Evolutionary conservation across 2,888 invertebrate species (phyloP), one percentile per base, ranked within the genome.

Genomic region (Charanyca ferruginea): DNA sequence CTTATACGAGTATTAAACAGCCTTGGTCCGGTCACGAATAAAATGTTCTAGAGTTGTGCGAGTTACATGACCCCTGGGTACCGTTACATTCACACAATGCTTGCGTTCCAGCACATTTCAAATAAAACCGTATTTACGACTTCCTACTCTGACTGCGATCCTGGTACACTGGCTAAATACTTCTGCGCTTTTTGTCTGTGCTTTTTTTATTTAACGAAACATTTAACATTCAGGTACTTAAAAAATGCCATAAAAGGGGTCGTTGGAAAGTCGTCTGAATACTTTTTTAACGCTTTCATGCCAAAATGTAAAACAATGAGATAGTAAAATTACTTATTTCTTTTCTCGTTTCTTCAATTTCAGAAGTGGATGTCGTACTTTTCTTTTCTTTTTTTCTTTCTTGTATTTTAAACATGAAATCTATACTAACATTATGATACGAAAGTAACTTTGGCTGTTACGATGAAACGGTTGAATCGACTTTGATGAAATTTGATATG

Each of bases 71-170:
- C 92, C 91, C 92, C 69, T 68, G 92, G 89, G 93, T 78, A 81
- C 83, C 87, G 86, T 93, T 88, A 90, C 86, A 86, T 87, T 82
- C 84, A 85, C 87, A 86, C 87, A 85, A 86, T 86, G 88, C 87
- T 85, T 84, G 86, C 85, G 84, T 87, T 85, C 87, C 83, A 88
- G 84, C 85, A 85, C 89, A 88, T 89, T 90, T 89, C 89, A 89
- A 91, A 91, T 91, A 90, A 90, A 90, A 87, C 85, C 83, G 89
- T 91, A 92, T 93, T 93, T 92, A 93, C 85, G 86, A 88, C 89
- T 89, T 90, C 87, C 89, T 87, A 72, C 83, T 77, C 73, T 65
- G 73, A 73, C 80, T 85, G 84, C 79, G 74, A 74, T 77, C 81
- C 83, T 85, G 77, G 83, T 87, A 81, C 77, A 73, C 71, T 51